Evolutionary conservation across 92 coral and sea anemone genomes (phyloP).

Genomic region (Porites cylindrica): DNA sequence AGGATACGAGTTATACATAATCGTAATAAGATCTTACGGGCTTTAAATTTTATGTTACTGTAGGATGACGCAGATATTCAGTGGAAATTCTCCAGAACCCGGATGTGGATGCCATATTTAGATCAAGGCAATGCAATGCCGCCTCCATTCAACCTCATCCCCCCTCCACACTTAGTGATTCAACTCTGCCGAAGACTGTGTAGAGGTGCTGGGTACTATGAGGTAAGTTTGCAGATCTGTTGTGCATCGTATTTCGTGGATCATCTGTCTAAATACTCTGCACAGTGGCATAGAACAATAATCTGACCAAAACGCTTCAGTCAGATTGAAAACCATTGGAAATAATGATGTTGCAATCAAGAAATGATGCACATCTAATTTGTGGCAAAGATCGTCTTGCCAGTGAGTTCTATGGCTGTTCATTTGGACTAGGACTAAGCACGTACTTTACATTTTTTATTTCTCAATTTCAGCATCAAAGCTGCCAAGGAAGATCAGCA

Average conservation of each 20-base stretch:
- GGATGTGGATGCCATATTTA: conserved; percentile 90
- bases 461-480: conserved; percentile 17
- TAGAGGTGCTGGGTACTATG: neutral
- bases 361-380: neutral
- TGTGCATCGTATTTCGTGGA: neutral
- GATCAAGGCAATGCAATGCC: conserved; percentile 84
- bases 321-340: too few species aligned
- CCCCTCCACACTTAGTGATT: conserved; percentile 56
- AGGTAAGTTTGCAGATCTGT: conserved; percentile 6
- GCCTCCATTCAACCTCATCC: conserved; percentile 89
- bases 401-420: too few species aligned
- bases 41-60: neutral
- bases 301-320: too few species aligned
- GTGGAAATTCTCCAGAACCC: conserved; percentile 92
- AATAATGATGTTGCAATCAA: too few species aligned
- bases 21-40: neutral
- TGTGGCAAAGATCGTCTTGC: neutral
- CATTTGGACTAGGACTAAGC: too few species aligned
- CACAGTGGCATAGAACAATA: too few species aligned
- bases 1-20: neutral
- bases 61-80: conserved; percentile 89
- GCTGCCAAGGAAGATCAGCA: conserved; percentile 1
- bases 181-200: conserved; percentile 18
- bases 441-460: too few species aligned
- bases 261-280: neutral